Evolutionary conservation across 2,797 vertebrate genomes (phyloP).

Genomic region (Oophaga sylvatica): DNA sequence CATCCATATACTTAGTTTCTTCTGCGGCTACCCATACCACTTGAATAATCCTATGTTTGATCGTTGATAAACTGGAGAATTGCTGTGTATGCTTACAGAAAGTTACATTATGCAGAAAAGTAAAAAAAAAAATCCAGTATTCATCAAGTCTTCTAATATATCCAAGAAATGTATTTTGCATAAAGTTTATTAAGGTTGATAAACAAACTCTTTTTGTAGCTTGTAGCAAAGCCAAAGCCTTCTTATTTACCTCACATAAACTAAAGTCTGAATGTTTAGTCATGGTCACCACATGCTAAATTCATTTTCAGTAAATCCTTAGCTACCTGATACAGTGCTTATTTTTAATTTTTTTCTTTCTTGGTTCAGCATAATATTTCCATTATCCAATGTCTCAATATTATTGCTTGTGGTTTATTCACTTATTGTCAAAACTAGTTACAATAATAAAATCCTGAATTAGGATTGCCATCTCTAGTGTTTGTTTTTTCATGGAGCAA

Average conservation of each 20-base stretch:
- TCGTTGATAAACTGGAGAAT: not conserved
- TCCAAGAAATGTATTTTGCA: not conserved
- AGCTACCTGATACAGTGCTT: conserved; percentile 40
- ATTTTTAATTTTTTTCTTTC: conserved; percentile 30
- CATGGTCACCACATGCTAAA: conserved; percentile 53
- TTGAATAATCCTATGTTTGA: conserved; percentile 12
- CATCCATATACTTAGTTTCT: not conserved
- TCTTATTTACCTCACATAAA: conserved; percentile 4
- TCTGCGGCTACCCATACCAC: not conserved
- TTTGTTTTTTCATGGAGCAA: conserved; percentile 13
- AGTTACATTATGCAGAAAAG: not conserved
- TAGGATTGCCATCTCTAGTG: not conserved
- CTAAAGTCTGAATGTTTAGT: conserved; percentile 46
- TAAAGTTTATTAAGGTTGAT: not conserved
- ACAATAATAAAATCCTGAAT: conserved; percentile 10
- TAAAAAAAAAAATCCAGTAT: not conserved
- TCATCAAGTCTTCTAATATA: not conserved
- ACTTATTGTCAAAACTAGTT: conserved; percentile 45
- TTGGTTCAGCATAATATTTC: conserved; percentile 51
- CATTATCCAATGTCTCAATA: conserved; percentile 35
- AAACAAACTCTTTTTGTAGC: conserved; percentile 4
- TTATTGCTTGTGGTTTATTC: conserved; percentile 38
- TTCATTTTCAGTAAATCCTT: conserved; percentile 33
- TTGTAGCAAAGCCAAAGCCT: not conserved
- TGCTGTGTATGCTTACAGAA: not conserved